Evolutionary conservation across 2,888 invertebrate species (phyloP).

Genomic region (Ptilodon capucinus): DNA sequence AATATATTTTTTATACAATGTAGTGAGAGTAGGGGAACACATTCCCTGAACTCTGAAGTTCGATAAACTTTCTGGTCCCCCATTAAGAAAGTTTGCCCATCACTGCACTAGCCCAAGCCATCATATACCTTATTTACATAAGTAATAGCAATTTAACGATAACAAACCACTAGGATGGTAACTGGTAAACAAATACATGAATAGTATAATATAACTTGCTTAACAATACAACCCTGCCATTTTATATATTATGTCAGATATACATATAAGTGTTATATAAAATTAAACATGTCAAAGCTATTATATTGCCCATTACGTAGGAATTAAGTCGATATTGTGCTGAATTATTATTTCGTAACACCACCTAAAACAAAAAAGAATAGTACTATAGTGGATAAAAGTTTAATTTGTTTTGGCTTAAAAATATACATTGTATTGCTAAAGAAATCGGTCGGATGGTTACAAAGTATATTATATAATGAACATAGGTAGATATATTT

Average conservation of each 20-base stretch:
- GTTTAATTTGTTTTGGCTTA: too few relatives aligned
- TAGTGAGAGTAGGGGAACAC: too few relatives aligned
- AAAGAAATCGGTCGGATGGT: too few relatives aligned
- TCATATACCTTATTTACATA: background rate
- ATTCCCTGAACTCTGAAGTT: too few relatives aligned
- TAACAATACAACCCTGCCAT: background rate
- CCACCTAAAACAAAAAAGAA: background rate
- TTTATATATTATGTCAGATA: background rate
- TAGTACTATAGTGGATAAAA: too few relatives aligned
- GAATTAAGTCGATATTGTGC: background rate
- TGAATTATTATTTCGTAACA: background rate
- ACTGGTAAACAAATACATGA: background rate
- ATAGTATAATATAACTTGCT: background rate
- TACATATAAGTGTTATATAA: background rate
- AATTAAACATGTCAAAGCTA: background rate
- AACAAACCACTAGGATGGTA: background rate
- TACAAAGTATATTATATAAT: too few relatives aligned
- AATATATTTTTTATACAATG: too few relatives aligned
- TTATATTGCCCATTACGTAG: background rate
- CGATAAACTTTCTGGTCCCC: too few relatives aligned
- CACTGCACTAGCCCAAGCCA: too few relatives aligned
- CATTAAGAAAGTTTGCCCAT: too few relatives aligned
- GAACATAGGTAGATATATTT: too few relatives aligned
- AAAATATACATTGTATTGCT: too few relatives aligned
- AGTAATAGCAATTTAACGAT: background rate